Evolutionary conservation across 2,797 vertebrate species (phyloP).

Genomic region (Florisuga fusca): DNA sequence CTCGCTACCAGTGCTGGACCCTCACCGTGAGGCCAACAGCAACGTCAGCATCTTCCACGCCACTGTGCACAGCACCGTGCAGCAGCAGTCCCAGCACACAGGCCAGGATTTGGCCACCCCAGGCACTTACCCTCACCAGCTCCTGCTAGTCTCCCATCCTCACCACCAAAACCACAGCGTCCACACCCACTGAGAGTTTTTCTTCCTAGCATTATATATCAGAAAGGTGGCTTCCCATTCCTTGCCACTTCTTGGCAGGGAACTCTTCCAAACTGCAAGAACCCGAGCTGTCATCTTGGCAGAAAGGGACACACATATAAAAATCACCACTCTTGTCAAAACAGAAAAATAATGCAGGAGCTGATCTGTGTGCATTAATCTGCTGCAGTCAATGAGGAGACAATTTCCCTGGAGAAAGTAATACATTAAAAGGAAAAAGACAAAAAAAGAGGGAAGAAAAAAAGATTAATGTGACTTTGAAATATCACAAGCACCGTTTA

Average conservation of each 20-base stretch:
- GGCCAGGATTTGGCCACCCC: not conserved
- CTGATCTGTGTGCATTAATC: conserved; percentile 72
- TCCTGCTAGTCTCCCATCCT: not conserved
- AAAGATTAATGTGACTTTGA: conserved; percentile 74
- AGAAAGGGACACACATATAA: conserved; percentile 46
- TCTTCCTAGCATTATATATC: not conserved
- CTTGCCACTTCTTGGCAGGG: conserved; percentile 27
- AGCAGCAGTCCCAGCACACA: accelerated
- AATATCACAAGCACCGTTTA: conserved; percentile 72
- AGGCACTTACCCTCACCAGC: not conserved
- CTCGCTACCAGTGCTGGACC: accelerated
- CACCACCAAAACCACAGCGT: not conserved
- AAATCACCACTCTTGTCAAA: conserved; percentile 70
- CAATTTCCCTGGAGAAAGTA: conserved; percentile 71
- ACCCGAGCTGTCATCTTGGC: conserved; percentile 54
- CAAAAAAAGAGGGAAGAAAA: not conserved
- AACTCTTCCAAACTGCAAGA: conserved; percentile 52
- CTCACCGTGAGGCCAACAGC: not conserved
- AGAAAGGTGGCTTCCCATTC: not conserved
- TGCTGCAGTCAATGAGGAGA: conserved; percentile 62
- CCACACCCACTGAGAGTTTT: accelerated
- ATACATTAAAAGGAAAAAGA: conserved; percentile 66
- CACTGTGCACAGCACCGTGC: not conserved
- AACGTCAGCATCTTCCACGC: not conserved
- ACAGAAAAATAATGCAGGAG: conserved; percentile 71